Conservation (phyloP, 2,797 vertebrate species). For the Monodelphis domestica region DNA sequence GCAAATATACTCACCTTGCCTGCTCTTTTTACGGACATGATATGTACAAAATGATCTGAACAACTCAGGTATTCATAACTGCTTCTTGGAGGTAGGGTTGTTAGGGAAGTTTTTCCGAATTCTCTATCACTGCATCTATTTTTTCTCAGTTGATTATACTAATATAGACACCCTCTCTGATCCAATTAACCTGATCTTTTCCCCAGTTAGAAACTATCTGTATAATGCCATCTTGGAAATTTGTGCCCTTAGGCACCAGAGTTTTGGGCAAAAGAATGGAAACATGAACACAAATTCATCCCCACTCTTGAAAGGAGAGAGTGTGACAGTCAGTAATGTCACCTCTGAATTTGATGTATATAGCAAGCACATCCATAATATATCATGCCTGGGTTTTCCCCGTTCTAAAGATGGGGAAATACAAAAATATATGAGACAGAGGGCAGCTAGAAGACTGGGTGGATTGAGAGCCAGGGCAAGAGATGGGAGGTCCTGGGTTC, state of each 20-base stretch:
- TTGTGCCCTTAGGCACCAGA: constrained; percentile 19
- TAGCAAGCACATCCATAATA: background rate
- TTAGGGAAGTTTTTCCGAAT: background rate
- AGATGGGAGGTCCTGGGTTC: too few species aligned
- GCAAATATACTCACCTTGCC: background rate
- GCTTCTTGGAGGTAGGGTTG: background rate
- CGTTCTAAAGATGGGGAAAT: background rate
- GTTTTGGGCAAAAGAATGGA: background rate
- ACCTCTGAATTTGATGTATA: background rate
- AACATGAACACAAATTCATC: background rate
- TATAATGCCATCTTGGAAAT: constrained; percentile 18
- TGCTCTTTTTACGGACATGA: background rate
- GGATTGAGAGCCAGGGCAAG: too few species aligned
- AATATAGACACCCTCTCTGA: background rate
- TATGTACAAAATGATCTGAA: too few species aligned
- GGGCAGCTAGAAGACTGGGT: too few species aligned
- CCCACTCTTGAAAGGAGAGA: background rate
- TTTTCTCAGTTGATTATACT: background rate
- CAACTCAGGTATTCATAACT: background rate
- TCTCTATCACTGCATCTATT: background rate
- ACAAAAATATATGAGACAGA: background rate
- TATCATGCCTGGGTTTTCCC: background rate
- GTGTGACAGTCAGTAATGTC: background rate
- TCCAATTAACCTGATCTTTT: constrained; percentile 19
- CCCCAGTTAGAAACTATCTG: background rate